Percentiles rank a stretch among this genome's conserved stretches.
Evolutionary conservation across 2,888 invertebrate genomes (phyloP).

Genomic region (Oscheius onirici): DNA sequence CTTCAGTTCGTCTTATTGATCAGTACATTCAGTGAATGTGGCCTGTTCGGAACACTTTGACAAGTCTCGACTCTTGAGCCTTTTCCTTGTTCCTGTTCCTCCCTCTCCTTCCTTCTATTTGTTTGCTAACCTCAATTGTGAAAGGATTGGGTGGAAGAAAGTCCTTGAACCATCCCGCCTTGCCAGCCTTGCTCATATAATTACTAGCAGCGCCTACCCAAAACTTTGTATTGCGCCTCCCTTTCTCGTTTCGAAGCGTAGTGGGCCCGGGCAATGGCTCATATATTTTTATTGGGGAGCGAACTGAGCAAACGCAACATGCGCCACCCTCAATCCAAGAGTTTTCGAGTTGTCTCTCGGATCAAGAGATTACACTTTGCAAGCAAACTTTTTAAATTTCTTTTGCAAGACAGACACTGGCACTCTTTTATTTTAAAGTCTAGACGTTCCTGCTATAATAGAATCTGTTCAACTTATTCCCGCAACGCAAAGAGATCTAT

Average conservation of each 20-base stretch:
- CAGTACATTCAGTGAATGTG: too few species aligned
- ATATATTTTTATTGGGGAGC: slow-evolving; percentile 31
- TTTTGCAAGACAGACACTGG: neutral
- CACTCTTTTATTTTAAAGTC: too few species aligned
- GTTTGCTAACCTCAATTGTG: slow-evolving; percentile 3
- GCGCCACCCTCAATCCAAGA: neutral
- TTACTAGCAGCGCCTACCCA: neutral
- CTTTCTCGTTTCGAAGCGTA: slow-evolving; percentile 3
- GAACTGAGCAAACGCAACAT: slow-evolving; percentile 32
- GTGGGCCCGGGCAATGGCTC: slow-evolving; percentile 18
- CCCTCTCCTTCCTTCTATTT: neutral
- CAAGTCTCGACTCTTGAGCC: neutral
- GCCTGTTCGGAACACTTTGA: too few species aligned
- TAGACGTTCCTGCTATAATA: too few species aligned
- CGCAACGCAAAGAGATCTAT: too few species aligned
- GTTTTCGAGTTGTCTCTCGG: too few species aligned
- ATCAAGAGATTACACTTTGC: too few species aligned
- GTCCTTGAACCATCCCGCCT: neutral
- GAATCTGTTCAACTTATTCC: too few species aligned
- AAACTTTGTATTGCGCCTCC: neutral
- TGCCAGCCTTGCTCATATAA: neutral
- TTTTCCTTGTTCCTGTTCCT: neutral
- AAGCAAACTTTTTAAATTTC: neutral
- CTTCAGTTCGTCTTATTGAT: too few species aligned
- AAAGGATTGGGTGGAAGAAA: neutral